Conservation (phyloP, 2,888 invertebrate species). For the Melitaea athalia region DNA sequence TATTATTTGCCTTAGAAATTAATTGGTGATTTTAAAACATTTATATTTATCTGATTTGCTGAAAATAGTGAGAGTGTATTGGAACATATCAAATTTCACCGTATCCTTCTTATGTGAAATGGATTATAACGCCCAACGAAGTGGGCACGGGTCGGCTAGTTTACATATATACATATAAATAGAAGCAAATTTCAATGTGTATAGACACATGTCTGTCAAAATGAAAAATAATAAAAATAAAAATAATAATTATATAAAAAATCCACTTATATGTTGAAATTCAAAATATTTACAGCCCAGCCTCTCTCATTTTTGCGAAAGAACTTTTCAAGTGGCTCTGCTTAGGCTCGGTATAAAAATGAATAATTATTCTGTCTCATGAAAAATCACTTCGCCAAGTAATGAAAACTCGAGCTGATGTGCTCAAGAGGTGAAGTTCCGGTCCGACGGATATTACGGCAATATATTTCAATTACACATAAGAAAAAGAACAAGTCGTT, state of each 20-base stretch:
- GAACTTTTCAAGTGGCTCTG: slow-evolving; percentile 64
- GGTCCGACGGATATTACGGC: slow-evolving; percentile 80
- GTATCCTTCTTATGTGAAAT: too few relatives aligned
- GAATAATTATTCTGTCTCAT: slow-evolving; percentile 78
- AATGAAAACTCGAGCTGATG: slow-evolving; percentile 80
- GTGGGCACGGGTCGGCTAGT: too few relatives aligned
- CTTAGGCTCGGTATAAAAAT: slow-evolving; percentile 67
- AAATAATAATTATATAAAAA: slow-evolving; percentile 12
- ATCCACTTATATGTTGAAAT: slow-evolving; percentile 44
- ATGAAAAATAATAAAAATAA: too few relatives aligned
- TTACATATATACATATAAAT: too few relatives aligned
- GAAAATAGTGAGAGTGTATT: too few relatives aligned
- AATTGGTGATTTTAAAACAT: too few relatives aligned
- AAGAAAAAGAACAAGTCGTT: slow-evolving; percentile 82
- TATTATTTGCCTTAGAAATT: too few relatives aligned
- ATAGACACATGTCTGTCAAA: too few relatives aligned
- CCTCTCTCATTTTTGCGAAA: slow-evolving; percentile 42
- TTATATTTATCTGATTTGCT: too few relatives aligned
- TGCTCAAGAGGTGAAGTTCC: slow-evolving; percentile 73
- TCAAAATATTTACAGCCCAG: slow-evolving; percentile 40
- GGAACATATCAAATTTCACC: too few relatives aligned
- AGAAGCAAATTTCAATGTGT: too few relatives aligned
- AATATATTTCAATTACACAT: slow-evolving; percentile 83
- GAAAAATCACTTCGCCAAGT: slow-evolving; percentile 77
- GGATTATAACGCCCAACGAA: too few relatives aligned